These are phyloP conservation scores for Thysanoteuthis rhombus DNA, from an alignment of 2,888 invertebrate species.

Conservation along the genomic window DNA sequence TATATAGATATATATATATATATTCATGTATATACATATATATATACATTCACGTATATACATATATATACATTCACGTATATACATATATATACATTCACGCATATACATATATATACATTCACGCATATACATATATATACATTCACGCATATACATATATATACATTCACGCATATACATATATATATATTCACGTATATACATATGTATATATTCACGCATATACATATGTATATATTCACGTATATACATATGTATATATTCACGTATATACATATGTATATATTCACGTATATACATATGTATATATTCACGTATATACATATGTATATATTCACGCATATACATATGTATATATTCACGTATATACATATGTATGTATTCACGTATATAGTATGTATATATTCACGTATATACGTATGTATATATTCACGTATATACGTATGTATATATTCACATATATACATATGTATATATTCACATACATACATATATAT, in stretches of 20 bases:
- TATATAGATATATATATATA: too few species aligned
- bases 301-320: not conserved
- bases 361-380: not conserved
- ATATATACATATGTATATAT: not conserved
- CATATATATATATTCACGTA: not conserved
- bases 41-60: too few species aligned
- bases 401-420: not conserved
- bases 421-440: not conserved
- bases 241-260: slow-evolving; percentile 31
- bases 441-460: not conserved
- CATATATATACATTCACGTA: too few species aligned
- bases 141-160: not conserved
- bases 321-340: not conserved
- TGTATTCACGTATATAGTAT: not conserved
- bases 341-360: not conserved
- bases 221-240: slow-evolving; percentile 32
- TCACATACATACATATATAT: too few species aligned
- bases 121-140: too few species aligned
- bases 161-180: not conserved
- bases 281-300: slow-evolving; percentile 12
- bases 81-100: too few species aligned
- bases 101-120: too few species aligned
- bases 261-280: slow-evolving; percentile 30
- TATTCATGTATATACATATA: too few species aligned
- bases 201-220: slow-evolving; percentile 33